Evolutionary conservation across 2,797 vertebrate genomes (phyloP), one percentile per base, ranked within the genome.

Genomic region (Paratrypauchen microcephalus): DNA sequence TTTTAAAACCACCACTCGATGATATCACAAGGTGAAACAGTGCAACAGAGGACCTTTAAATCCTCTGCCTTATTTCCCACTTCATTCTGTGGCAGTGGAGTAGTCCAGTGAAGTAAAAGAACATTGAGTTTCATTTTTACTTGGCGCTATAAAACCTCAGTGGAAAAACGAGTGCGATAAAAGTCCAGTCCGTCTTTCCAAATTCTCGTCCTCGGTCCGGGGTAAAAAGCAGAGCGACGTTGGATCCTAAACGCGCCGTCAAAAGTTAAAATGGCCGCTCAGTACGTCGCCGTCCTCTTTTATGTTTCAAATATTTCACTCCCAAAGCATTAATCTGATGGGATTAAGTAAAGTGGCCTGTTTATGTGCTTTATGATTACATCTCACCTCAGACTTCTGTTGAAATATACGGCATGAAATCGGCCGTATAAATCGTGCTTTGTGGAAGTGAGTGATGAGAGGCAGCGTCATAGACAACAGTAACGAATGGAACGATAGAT

Each of bases 201-300:
- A 63, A 56, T 64, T 56, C 12, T 9, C 13, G 4, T 66, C 54
- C 65, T 41, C 39, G 23, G 50, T 24, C 24, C 19, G n/a, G 47
- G 4, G 0, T 23, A 54, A 56, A 66, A 56, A 66, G 30, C 36
- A 50, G 19, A 30, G 28, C 24, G 50, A 59, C 39, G 60, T 18
- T 56, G 63, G 58, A 63, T 70, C 48, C 39, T 63, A 63, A 70
- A 66, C 36, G 30, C 23, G 70, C 64, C 54, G 70, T 72, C 70
- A 72, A 50, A 61, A 66, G 70, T 55, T 15, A 56, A 68, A 67
- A 28, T 55, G 48, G n/a, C 18, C 62, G 32, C 58, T 62, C 65
- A 61, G 24, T 62, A 67, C 67, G 48, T 23, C n/a, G 30, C 54
- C 56, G 32, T 24, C 45, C 58, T 45, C 59, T 23, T 72, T 67